Evolutionary conservation across 2,888 invertebrate species (phyloP).

Genomic region (Leptopilina drosophilae): DNA sequence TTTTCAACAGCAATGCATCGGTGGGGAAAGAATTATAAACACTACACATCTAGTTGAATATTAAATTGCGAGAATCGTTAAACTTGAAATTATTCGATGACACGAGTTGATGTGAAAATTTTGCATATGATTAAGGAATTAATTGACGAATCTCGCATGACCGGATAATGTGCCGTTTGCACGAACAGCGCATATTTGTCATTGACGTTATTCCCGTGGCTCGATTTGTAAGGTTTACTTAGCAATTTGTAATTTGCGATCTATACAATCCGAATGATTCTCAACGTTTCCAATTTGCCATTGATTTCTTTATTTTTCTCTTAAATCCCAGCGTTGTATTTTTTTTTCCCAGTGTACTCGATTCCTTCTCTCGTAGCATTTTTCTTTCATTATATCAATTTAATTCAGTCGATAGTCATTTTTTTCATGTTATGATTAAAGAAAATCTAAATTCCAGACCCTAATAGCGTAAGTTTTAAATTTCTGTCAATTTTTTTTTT

Average conservation of each 20-base stretch:
- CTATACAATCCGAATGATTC: conserved; percentile 11
- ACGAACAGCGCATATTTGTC: conserved; percentile 46
- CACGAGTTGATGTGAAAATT: conserved; percentile 29
- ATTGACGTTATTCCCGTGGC: conserved; percentile 47
- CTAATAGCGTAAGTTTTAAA: no score
- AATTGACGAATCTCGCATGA: conserved; percentile 49
- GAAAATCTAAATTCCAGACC: no score
- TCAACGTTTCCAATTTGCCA: not conserved
- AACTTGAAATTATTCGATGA: conserved; percentile 21
- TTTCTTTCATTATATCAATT: no score
- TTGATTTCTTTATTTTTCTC: not conserved
- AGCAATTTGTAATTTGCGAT: conserved; percentile 53
- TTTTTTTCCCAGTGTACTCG: not conserved
- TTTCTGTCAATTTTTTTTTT: no score
- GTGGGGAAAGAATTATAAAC: no score
- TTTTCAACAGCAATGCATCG: no score
- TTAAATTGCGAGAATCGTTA: not conserved
- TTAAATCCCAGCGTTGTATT: conserved; percentile 6
- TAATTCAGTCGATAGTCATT: no score
- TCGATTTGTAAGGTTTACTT: conserved; percentile 54
- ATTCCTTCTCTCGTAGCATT: no score
- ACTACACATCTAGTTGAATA: not conserved
- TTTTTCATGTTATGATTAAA: no score
- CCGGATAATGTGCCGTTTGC: conserved; percentile 26
- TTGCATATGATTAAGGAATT: conserved; percentile 44